Evolutionary conservation across 2,888 invertebrate genomes (phyloP).

Genomic region (Tetheella fluctuosa): DNA sequence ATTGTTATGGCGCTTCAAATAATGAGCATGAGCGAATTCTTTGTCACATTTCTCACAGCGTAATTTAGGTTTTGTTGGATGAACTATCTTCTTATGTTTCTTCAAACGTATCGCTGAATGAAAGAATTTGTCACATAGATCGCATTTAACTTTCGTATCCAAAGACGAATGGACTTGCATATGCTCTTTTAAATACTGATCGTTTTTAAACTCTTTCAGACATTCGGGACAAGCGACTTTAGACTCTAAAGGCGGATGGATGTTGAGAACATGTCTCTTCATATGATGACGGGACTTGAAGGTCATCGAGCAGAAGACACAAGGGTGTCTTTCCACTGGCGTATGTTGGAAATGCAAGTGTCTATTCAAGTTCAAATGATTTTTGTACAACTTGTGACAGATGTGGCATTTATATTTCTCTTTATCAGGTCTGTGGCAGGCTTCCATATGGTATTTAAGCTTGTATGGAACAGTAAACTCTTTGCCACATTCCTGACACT

Average conservation of each 20-base stretch:
- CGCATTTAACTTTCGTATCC: slow-evolving; percentile 75
- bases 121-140: slow-evolving; percentile 73
- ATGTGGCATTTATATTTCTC: slow-evolving; percentile 72
- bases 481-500: slow-evolving; percentile 71
- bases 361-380: slow-evolving; percentile 65
- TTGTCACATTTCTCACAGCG: slow-evolving; percentile 75
- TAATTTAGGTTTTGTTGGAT: slow-evolving; percentile 70
- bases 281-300: slow-evolving; percentile 77
- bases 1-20: slow-evolving; percentile 67
- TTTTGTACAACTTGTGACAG: slow-evolving; percentile 72
- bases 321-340: slow-evolving; percentile 66
- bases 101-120: slow-evolving; percentile 73
- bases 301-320: slow-evolving; percentile 76
- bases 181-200: slow-evolving; percentile 75
- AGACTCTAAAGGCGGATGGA: slow-evolving; percentile 76
- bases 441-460: slow-evolving; percentile 67
- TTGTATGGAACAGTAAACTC: slow-evolving; percentile 74
- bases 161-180: slow-evolving; percentile 75
- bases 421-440: slow-evolving; percentile 59
- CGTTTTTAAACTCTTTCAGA: slow-evolving; percentile 76
- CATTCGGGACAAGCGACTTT: slow-evolving; percentile 77
- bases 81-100: slow-evolving; percentile 77
- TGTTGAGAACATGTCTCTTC: slow-evolving; percentile 75
- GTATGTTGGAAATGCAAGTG: slow-evolving; percentile 73
- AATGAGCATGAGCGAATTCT: slow-evolving; percentile 76